A percentile compares a stretch with the other conserved stretches of the same genome.
phyloP scores from a whole-genome alignment of 2,888 invertebrate species.

The Lepetodrilus schrolli region DNA sequence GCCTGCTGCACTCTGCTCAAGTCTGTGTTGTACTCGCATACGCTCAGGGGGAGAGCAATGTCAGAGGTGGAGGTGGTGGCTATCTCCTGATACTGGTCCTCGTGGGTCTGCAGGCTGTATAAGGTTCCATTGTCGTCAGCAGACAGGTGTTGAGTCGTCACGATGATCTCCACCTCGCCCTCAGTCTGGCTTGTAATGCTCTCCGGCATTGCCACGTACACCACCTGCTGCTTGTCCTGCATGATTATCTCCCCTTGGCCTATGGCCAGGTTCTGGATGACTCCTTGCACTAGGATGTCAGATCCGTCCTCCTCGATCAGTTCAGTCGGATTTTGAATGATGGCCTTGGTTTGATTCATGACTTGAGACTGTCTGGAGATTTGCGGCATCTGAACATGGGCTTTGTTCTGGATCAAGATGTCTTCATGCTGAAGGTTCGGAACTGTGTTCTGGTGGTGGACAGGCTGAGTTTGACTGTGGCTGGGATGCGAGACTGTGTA shows the following conservation, averaged over 20 bases:
- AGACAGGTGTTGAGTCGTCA: background rate
- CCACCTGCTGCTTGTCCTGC: background rate
- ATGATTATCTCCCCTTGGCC: background rate
- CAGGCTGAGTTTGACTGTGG: too few relatives aligned
- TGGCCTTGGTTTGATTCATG: too few relatives aligned
- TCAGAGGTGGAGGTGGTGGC: background rate
- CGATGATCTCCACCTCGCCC: background rate
- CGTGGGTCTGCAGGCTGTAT: background rate
- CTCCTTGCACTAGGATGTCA: background rate
- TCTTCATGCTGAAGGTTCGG: too few relatives aligned
- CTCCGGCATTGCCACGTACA: background rate
- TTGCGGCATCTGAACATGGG: too few relatives aligned
- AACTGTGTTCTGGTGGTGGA: too few relatives aligned
- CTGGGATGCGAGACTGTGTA: too few relatives aligned
- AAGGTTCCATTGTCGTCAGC: background rate
- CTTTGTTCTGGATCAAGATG: too few relatives aligned
- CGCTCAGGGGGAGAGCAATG: background rate
- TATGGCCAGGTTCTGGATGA: background rate
- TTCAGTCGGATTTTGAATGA: background rate
- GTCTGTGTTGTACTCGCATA: background rate
- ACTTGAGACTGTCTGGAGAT: too few relatives aligned
- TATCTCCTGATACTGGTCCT: background rate
- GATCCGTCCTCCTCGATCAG: background rate
- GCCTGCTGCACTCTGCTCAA: background rate
- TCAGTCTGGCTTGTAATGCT: background rate